phyloP scores from a whole-genome alignment of 2,113 vertebrate genomes.

The Salvelinus sp. region DNA sequence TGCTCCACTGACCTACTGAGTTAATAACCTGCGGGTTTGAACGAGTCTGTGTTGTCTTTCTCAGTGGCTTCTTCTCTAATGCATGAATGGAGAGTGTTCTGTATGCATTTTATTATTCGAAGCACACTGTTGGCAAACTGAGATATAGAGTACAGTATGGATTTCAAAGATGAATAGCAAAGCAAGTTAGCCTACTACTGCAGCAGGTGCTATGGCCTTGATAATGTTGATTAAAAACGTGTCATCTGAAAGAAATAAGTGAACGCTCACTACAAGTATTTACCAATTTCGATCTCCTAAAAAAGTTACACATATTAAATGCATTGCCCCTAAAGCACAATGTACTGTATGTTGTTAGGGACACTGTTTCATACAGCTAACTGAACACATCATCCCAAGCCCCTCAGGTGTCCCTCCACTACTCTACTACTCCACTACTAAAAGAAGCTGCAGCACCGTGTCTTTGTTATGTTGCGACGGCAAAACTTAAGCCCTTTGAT shows the following conservation, averaged over 20 bases:
- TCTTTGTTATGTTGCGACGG: slow-evolving; percentile 46
- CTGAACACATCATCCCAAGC: slow-evolving; percentile 34
- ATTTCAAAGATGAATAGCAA: too few relatives aligned
- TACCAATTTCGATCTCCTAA: too few relatives aligned
- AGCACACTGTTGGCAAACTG: slow-evolving; percentile 7
- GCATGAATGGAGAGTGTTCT: not conserved
- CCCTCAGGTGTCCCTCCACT: slow-evolving; percentile 22
- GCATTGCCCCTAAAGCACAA: too few relatives aligned
- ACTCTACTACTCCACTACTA: not conserved
- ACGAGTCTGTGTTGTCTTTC: not conserved
- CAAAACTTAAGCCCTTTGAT: slow-evolving; percentile 45
- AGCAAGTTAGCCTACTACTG: too few relatives aligned
- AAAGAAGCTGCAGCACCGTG: slow-evolving; percentile 16
- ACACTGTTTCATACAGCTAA: too few relatives aligned
- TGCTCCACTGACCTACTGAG: slow-evolving; percentile 17
- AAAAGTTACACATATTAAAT: too few relatives aligned
- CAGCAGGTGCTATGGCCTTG: too few relatives aligned
- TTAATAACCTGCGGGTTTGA: not conserved
- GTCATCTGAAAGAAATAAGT: too few relatives aligned
- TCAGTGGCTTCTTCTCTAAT: not conserved
- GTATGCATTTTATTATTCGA: not conserved
- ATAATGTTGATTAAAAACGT: too few relatives aligned
- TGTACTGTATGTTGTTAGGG: too few relatives aligned
- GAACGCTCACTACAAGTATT: too few relatives aligned
- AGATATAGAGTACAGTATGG: too few relatives aligned